A percentile compares a stretch with the other conserved stretches of the same genome.
phyloP scores from a whole-genome alignment of 23 tunicate species.

The Phallusia fumigata region DNA sequence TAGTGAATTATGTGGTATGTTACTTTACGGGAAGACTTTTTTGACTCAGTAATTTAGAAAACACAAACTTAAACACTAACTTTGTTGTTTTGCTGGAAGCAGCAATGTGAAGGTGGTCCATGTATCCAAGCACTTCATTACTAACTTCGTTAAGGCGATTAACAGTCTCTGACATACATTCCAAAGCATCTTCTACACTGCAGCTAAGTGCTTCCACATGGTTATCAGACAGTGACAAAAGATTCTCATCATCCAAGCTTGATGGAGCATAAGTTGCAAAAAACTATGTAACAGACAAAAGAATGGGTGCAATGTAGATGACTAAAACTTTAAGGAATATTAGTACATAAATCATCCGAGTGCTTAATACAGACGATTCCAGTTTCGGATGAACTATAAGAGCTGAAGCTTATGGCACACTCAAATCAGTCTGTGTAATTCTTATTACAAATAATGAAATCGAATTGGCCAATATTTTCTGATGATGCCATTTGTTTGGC shows the following conservation, averaged over 20 bases:
- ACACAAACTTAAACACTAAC: constrained; percentile 25
- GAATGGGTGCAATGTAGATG: too few species aligned
- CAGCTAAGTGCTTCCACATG: constrained; percentile 36
- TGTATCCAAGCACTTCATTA: constrained; percentile 51
- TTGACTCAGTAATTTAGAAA: too few species aligned
- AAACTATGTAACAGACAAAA: constrained; percentile 18
- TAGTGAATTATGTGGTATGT: too few species aligned
- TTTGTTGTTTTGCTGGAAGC: constrained; percentile 59
- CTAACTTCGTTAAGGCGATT: constrained; percentile 40
- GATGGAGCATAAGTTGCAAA: constrained; percentile 44
- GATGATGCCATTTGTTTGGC: too few species aligned
- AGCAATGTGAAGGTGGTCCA: constrained; percentile 52
- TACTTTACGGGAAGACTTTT: too few species aligned
- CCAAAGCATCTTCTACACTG: constrained; percentile 51
- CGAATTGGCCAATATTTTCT: too few species aligned
- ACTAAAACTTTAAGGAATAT: too few species aligned
- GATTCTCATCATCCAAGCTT: constrained; percentile 23
- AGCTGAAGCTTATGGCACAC: too few species aligned
- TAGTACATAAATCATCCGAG: too few species aligned
- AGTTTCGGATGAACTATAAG: background rate
- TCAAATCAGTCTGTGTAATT: too few species aligned
- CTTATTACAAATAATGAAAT: too few species aligned
- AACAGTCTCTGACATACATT: constrained; percentile 56
- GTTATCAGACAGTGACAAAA: constrained; percentile 28
- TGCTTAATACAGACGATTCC: too few species aligned